A percentile compares a stretch with the other conserved stretches of the same genome.
Evolutionary conservation across 2,888 invertebrate species (phyloP).

Genomic region (Gnatocerus cornutus): DNA sequence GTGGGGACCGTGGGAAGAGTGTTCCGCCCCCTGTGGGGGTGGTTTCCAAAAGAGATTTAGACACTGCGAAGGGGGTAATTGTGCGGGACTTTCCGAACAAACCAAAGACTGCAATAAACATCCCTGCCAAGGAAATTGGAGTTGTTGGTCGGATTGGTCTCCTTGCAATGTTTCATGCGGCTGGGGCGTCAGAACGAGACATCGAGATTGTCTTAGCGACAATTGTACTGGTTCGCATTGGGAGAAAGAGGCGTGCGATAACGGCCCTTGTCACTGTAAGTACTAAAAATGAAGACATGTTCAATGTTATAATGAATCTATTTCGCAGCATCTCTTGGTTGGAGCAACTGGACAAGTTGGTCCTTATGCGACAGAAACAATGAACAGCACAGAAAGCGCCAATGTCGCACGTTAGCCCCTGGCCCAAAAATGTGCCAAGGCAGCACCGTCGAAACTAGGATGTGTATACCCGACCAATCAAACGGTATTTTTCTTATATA

Average conservation of each 20-base stretch:
- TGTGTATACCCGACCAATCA: conserved; percentile 71
- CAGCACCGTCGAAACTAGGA: conserved; percentile 78
- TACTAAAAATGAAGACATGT: not conserved
- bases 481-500: conserved; percentile 56
- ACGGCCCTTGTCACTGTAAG: conserved; percentile 79
- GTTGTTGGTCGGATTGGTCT: conserved; percentile 91
- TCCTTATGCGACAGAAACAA: conserved; percentile 78
- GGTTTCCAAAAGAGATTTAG: conserved; percentile 81
- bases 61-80: conserved; percentile 72
- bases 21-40: conserved; percentile 79
- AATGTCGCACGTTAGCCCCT: conserved; percentile 75
- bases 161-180: conserved; percentile 85
- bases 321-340: conserved; percentile 77
- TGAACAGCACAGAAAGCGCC: conserved; percentile 80
- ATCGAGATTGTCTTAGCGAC: conserved; percentile 78
- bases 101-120: conserved; percentile 83
- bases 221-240: conserved; percentile 72
- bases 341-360: conserved; percentile 86
- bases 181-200: conserved; percentile 79
- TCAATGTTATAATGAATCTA: not conserved
- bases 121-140: conserved; percentile 84
- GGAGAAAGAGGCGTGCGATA: conserved; percentile 81
- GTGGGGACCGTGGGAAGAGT: conserved; percentile 80
- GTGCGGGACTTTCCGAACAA: conserved; percentile 76
- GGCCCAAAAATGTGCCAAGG: conserved; percentile 80